A percentile compares a stretch with the other conserved stretches of the same genome.
Conservation (phyloP, 2,888 invertebrate species). For the Tiphia femorata region DNA sequence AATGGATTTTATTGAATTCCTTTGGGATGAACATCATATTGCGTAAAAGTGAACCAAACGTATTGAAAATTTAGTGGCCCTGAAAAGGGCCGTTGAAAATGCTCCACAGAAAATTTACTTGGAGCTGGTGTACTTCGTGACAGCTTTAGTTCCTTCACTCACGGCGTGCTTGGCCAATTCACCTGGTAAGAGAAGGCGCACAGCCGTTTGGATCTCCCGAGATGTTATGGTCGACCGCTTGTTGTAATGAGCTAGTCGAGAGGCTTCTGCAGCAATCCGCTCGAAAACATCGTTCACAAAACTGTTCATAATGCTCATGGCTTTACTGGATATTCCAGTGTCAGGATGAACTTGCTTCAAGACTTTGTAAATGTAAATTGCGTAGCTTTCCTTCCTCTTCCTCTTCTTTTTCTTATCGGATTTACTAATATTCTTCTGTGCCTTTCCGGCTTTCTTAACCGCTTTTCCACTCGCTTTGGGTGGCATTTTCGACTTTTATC, state of each 20-base stretch:
- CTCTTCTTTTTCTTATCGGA: conserved; percentile 73
- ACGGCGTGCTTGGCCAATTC: conserved; percentile 81
- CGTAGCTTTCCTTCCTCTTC: conserved; percentile 74
- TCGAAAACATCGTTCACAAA: conserved; percentile 83
- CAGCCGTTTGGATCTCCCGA: conserved; percentile 79
- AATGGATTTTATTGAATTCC: no score
- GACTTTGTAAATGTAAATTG: conserved; percentile 76
- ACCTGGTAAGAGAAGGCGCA: conserved; percentile 78
- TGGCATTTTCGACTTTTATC: no score
- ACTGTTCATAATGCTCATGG: conserved; percentile 82
- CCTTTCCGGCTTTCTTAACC: conserved; percentile 72
- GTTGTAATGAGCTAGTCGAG: conserved; percentile 75
- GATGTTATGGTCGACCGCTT: conserved; percentile 78
- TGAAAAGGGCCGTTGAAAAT: conserved; percentile 5
- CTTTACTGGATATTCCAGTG: conserved; percentile 77
- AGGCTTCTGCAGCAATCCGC: conserved; percentile 77
- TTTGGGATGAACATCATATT: no score
- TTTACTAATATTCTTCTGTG: conserved; percentile 73
- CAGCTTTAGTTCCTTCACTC: conserved; percentile 77
- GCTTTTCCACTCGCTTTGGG: conserved; percentile 64
- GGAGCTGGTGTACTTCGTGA: conserved; percentile 71
- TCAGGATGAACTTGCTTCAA: conserved; percentile 75
- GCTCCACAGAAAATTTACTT: conserved; percentile 33
- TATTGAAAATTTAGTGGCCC: background rate
- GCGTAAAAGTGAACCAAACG: background rate